These are phyloP conservation scores for Chascanopsetta lugubris DNA, from an alignment of 2,113 vertebrate species.

Conservation along the genomic window DNA sequence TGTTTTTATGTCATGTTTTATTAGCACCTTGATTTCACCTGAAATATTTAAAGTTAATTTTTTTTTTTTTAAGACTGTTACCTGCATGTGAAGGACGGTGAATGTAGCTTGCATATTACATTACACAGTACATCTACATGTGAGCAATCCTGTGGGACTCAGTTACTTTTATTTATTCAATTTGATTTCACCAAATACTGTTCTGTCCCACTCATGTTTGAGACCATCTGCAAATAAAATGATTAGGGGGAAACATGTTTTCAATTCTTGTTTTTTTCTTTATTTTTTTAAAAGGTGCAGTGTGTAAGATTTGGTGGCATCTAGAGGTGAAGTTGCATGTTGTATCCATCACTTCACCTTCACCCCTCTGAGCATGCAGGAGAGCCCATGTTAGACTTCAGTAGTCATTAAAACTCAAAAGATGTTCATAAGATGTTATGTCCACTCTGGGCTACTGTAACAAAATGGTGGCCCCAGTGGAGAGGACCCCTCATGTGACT, in stretches of 20 bases:
- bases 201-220: constrained; percentile 65
- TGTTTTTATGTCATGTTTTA: constrained; percentile 71
- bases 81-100: constrained; percentile 67
- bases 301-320: too few relatives aligned
- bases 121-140: constrained; percentile 59
- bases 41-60: constrained; percentile 49
- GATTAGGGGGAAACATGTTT: constrained; percentile 46
- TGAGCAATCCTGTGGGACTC: constrained; percentile 66
- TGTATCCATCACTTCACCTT: too few relatives aligned
- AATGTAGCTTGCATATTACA: constrained; percentile 78
- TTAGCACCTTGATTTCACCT: constrained; percentile 70
- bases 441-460: too few relatives aligned
- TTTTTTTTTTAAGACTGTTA: constrained; percentile 40
- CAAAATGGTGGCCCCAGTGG: too few relatives aligned
- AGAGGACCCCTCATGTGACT: too few relatives aligned
- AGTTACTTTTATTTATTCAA: constrained; percentile 79
- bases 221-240: constrained; percentile 72
- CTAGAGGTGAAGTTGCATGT: too few relatives aligned
- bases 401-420: too few relatives aligned
- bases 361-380: too few relatives aligned
- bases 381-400: too few relatives aligned
- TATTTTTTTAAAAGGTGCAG: too few relatives aligned
- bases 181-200: constrained; percentile 73
- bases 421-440: too few relatives aligned
- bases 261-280: too few relatives aligned